phyloP scores from a whole-genome alignment of 2,113 vertebrate species.

The Syngnathus scovelli region DNA sequence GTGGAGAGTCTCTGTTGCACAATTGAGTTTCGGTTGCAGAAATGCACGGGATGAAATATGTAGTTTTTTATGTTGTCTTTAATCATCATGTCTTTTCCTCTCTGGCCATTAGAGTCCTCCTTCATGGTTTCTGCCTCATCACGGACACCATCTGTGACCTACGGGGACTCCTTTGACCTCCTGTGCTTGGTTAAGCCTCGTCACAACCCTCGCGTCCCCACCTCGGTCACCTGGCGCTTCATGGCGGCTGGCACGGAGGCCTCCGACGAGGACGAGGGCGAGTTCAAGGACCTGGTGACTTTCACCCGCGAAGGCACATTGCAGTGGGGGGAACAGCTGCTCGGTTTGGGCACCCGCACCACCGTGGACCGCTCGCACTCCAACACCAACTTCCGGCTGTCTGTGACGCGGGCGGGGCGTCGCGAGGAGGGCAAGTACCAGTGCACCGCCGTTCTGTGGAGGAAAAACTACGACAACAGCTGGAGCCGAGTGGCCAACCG shows the following conservation, averaged over 20 bases:
- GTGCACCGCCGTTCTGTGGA: constrained; percentile 86
- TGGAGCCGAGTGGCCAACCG: constrained; percentile 86
- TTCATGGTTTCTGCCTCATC: constrained; percentile 93
- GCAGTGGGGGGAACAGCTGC: constrained; percentile 84
- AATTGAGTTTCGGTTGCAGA: too few relatives aligned
- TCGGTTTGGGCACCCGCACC: constrained; percentile 82
- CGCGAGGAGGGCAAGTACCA: constrained; percentile 92
- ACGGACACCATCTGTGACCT: constrained; percentile 86
- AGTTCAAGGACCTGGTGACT: constrained; percentile 88
- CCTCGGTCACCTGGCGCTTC: constrained; percentile 92
- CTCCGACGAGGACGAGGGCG: constrained; percentile 65
- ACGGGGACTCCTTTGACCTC: constrained; percentile 89
- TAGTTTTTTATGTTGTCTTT: background rate
- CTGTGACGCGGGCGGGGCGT: constrained; percentile 85
- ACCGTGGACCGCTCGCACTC: constrained; percentile 86
- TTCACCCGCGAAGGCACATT: constrained; percentile 88
- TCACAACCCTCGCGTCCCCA: constrained; percentile 81
- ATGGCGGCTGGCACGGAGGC: constrained; percentile 71
- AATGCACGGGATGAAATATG: too few relatives aligned
- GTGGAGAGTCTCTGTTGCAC: background rate
- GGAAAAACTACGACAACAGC: constrained; percentile 84
- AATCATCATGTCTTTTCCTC: constrained; percentile 19
- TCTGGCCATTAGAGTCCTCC: constrained; percentile 76
- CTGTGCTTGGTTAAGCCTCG: constrained; percentile 94
- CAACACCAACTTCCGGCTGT: constrained; percentile 90